Evolutionary conservation across 2,888 invertebrate genomes (phyloP).

Genomic region (Hydropsyche betteni): DNA sequence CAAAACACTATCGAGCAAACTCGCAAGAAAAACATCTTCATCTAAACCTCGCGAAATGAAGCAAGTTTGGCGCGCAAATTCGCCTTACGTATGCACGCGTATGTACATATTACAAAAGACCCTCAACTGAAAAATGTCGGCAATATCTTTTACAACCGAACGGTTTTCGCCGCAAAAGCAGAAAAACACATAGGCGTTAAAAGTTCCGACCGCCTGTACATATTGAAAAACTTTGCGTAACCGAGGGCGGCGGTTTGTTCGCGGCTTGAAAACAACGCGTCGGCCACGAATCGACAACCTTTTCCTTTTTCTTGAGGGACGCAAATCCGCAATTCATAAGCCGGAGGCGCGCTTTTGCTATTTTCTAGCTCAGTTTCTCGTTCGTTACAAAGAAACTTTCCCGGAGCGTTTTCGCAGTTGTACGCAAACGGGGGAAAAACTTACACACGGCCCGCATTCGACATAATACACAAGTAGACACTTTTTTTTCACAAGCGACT

Average conservation of each 20-base stretch:
- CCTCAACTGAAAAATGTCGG: conserved; percentile 24
- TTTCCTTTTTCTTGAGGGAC: conserved; percentile 30
- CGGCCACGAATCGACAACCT: conserved; percentile 39
- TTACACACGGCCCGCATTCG: conserved; percentile 23
- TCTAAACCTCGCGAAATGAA: background rate
- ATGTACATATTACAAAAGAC: background rate
- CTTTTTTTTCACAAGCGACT: too few relatives aligned
- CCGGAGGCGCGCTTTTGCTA: conserved; percentile 13
- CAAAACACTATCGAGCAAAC: conserved; percentile 8
- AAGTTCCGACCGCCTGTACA: conserved; percentile 45
- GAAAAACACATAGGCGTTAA: conserved; percentile 42
- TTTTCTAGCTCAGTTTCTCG: conserved; percentile 24
- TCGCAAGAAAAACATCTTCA: background rate
- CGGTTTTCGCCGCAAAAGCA: conserved; percentile 33
- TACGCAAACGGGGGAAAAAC: conserved; percentile 12
- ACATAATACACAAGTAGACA: background rate
- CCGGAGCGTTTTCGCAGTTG: conserved; percentile 13
- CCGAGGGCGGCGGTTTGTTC: conserved; percentile 41
- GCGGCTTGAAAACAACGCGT: conserved; percentile 27
- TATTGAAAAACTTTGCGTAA: conserved; percentile 51
- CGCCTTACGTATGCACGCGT: conserved; percentile 1
- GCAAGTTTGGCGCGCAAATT: background rate
- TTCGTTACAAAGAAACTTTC: background rate
- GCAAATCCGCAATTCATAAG: conserved; percentile 38
- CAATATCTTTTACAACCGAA: conserved; percentile 25